phyloP scores from a whole-genome alignment of 2,888 invertebrate genomes.

The Frankliniella intonsa region DNA sequence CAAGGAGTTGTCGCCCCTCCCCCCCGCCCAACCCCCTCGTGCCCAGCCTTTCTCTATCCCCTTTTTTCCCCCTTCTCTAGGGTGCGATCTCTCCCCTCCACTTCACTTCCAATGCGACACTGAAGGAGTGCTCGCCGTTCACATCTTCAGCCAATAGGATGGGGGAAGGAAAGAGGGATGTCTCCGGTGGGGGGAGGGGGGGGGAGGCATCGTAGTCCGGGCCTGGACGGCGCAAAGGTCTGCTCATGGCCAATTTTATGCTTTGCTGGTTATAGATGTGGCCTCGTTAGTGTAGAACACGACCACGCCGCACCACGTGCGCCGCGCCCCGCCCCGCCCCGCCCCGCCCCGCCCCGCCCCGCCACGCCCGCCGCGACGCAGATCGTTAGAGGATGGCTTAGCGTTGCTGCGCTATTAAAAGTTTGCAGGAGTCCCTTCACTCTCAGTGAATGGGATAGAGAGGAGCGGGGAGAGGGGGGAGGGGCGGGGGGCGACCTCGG shows the following conservation, averaged over 20 bases:
- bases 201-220: background rate
- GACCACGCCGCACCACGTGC: background rate
- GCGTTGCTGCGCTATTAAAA: constrained; percentile 9
- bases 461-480: background rate
- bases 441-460: background rate
- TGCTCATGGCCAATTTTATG: constrained; percentile 3
- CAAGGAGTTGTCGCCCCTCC: too few relatives aligned
- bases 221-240: background rate
- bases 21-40: too few relatives aligned
- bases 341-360: background rate
- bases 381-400: constrained; percentile 5
- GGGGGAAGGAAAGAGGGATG: background rate
- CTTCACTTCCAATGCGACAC: too few relatives aligned
- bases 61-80: too few relatives aligned
- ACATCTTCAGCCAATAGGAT: too few relatives aligned
- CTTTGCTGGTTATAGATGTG: constrained; percentile 11
- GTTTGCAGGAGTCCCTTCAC: background rate
- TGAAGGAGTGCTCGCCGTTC: too few relatives aligned
- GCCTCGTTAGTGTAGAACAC: background rate
- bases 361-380: background rate
- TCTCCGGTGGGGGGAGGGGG: background rate
- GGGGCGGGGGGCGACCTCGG: background rate
- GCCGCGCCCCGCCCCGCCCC: background rate
- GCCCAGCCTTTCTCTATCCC: too few relatives aligned
- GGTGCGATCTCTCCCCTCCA: too few relatives aligned